Evolutionary conservation across 2,888 invertebrate species (phyloP).

Genomic region (Platypus cylindrus): DNA sequence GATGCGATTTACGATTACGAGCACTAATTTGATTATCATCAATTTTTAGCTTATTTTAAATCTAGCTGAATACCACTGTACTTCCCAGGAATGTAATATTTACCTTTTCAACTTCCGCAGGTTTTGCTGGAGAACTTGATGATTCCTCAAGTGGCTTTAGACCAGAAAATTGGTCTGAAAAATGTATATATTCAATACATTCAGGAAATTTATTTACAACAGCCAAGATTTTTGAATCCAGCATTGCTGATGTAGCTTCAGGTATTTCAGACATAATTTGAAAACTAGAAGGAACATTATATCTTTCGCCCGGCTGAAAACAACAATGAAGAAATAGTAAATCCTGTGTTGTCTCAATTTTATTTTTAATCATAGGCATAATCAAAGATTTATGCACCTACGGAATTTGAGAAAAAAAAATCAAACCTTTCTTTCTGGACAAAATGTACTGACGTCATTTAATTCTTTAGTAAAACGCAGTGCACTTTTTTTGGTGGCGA

Average conservation of each 20-base stretch:
- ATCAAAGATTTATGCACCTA: neutral
- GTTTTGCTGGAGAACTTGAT: conserved; percentile 41
- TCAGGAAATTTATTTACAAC: conserved; percentile 70
- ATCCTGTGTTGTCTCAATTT: no score
- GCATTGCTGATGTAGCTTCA: conserved; percentile 71
- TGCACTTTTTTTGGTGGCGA: conserved; percentile 83
- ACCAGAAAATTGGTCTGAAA: conserved; percentile 93
- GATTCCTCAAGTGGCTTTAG: conserved; percentile 66
- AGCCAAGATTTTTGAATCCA: conserved; percentile 69
- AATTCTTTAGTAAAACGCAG: conserved; percentile 79
- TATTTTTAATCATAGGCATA: no score
- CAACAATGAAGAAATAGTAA: neutral
- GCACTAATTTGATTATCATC: no score
- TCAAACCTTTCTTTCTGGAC: conserved; percentile 28
- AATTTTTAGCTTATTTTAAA: no score
- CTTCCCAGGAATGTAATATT: conserved; percentile 6
- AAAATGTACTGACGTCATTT: conserved; percentile 58
- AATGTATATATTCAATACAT: conserved; percentile 87
- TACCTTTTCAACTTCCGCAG: conserved; percentile 32
- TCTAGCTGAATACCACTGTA: no score
- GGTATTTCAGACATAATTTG: conserved; percentile 78
- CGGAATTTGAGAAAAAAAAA: neutral
- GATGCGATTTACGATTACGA: no score
- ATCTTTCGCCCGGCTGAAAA: conserved; percentile 27
- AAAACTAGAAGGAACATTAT: conserved; percentile 27